These are phyloP conservation scores for Yponomeuta cagnagella DNA, from an alignment of 2,888 invertebrate species.

Conservation along the genomic window DNA sequence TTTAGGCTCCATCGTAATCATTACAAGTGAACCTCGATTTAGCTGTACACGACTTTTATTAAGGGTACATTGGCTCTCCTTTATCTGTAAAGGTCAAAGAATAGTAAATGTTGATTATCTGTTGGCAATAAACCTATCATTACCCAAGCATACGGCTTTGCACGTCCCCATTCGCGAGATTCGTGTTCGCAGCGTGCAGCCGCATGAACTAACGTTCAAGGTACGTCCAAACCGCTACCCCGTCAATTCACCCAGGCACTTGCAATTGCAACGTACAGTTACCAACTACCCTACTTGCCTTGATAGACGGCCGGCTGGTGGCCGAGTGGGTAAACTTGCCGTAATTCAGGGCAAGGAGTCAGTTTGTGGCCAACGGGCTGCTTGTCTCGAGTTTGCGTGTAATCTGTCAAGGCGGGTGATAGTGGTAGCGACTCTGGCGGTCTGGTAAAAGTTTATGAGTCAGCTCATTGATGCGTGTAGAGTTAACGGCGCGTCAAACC, in stretches of 20 bases:
- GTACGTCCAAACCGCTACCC: slow-evolving; percentile 32
- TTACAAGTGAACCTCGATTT: too few relatives aligned
- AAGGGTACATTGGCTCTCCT: too few relatives aligned
- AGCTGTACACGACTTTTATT: too few relatives aligned
- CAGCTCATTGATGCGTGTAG: too few relatives aligned
- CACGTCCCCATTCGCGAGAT: background rate
- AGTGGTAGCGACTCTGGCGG: background rate
- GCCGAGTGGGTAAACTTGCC: background rate
- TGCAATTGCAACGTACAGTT: slow-evolving; percentile 33
- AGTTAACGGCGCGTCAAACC: too few relatives aligned
- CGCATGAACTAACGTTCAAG: background rate
- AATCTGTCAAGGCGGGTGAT: background rate
- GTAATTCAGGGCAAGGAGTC: background rate
- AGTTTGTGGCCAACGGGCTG: background rate
- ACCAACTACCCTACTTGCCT: slow-evolving; percentile 40
- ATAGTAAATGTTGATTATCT: too few relatives aligned
- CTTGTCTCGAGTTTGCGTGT: background rate
- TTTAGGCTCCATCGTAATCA: too few relatives aligned
- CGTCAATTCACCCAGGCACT: slow-evolving; percentile 18
- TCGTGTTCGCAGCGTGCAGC: background rate
- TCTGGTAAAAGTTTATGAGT: too few relatives aligned
- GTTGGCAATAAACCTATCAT: too few relatives aligned
- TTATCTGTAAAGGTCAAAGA: too few relatives aligned
- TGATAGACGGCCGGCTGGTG: slow-evolving; percentile 22
- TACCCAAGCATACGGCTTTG: too few relatives aligned